Evolutionary conservation across 2,797 vertebrate species (phyloP).

Genomic region (Rhynchonycteris naso): DNA sequence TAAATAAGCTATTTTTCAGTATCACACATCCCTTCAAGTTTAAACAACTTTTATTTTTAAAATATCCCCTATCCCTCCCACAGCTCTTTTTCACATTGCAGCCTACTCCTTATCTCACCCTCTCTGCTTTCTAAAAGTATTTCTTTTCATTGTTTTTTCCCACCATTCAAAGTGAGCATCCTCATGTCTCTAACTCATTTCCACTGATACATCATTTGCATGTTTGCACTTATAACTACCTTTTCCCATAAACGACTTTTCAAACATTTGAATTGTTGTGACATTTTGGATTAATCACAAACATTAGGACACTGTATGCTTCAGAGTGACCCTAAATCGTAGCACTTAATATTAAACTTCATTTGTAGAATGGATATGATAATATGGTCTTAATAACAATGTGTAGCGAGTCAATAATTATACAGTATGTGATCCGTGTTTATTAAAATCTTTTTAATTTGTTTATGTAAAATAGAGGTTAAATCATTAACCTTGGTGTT

Average conservation of each 20-base stretch:
- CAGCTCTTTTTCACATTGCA: constrained; percentile 52
- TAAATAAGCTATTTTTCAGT: constrained; percentile 10
- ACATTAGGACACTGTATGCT: not conserved
- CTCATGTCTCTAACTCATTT: constrained; percentile 44
- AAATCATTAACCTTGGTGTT: constrained; percentile 72
- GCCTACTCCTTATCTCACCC: not conserved
- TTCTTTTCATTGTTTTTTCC: constrained; percentile 23
- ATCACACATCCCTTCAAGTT: not conserved
- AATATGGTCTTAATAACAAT: constrained; percentile 55
- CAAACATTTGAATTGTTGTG: constrained; percentile 21
- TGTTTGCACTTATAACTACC: not conserved
- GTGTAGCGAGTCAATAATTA: constrained; percentile 57
- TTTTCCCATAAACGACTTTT: not conserved
- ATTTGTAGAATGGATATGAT: constrained; percentile 52
- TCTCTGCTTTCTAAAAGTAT: not conserved
- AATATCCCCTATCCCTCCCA: not conserved
- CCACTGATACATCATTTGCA: not conserved
- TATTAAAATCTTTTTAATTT: constrained; percentile 60
- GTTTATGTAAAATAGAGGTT: constrained; percentile 63
- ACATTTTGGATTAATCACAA: not conserved
- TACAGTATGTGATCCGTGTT: constrained; percentile 38
- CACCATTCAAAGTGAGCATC: not conserved
- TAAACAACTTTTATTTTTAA: constrained; percentile 58
- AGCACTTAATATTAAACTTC: constrained; percentile 30
- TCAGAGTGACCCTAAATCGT: not conserved